phyloP scores from a whole-genome alignment of 2,113 vertebrate genomes.

The Pelvicachromis taeniatus region DNA sequence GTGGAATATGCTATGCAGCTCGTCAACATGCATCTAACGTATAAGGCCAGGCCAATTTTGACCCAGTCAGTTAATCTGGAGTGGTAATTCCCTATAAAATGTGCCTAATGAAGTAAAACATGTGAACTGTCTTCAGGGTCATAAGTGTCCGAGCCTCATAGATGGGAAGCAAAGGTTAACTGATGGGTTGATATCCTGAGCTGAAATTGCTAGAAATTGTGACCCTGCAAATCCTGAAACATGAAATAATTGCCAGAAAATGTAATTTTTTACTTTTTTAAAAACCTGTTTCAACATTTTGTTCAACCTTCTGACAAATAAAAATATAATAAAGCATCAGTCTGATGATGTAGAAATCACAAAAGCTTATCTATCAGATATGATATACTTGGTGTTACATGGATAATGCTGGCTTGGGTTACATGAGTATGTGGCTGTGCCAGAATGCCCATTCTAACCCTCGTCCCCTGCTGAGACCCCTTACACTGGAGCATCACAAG shows the following conservation, averaged over 20 bases:
- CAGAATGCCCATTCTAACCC: not conserved
- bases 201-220: not conserved
- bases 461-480: not conserved
- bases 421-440: not conserved
- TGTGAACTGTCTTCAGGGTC: not conserved
- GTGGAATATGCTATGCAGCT: not conserved
- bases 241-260: not conserved
- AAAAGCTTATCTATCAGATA: not conserved
- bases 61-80: not conserved
- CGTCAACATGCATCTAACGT: not conserved
- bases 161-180: not conserved
- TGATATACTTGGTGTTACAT: not conserved
- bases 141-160: not conserved
- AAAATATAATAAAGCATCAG: not conserved
- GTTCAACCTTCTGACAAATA: not conserved
- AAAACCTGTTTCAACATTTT: not conserved
- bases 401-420: rapidly evolving
- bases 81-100: not conserved
- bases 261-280: not conserved
- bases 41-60: not conserved
- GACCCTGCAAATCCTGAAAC: not conserved
- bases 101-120: not conserved
- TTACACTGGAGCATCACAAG: not conserved
- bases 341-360: not conserved
- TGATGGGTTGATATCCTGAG: not conserved